Base-by-base conservation (phyloP, 1,140 invertebrate species). In the Aphaenogaster ashmeadi region DNA sequence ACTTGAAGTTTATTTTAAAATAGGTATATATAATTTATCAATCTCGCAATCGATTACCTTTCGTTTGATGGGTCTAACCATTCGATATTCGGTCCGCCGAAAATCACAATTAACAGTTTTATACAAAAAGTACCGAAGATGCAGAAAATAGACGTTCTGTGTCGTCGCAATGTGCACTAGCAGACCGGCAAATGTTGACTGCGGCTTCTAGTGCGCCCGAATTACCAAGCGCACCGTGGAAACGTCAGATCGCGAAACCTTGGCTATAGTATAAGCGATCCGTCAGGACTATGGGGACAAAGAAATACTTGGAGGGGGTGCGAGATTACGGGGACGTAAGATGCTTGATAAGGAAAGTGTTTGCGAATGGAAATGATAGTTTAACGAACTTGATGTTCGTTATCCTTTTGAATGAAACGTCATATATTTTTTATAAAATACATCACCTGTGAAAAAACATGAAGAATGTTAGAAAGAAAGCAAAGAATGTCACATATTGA, bases 121-220 rank as follows among this genome's bases (percentile, higher is more conserved):
- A 67, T 5, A 13, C 11, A 47, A 33, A 2, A 9, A 15, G 7
- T 8, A 44, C 8, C 15, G 5, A 69, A 9, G 4, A 33, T 27
- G 9, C 18, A 38, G 1, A 50, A 41, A 6, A 41, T 41, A n/a
- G 8, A 81, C 21, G 3, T 21, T 71, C 11, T 81, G 3, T 44
- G 4, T 54, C 13, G n/a, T 44, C n/a, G n/a, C 64, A 56, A n/a
- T 62, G 47, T 33, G 9, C 15, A 56, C 79, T 33, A 81, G 15
- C 13, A 72, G 64, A 54, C 69, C 64, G 67, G 18, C 50, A 44
- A 81, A 81, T 47, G 79, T 81, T 56, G 79, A 81, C 79, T 81
- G 15, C 13, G 9, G 47, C 41, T 47, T 80, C 60, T 38, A 52
- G 77, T 80, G 15, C 60, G 41, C 36, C 21, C 36, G 79, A 71